A percentile compares a stretch with the other conserved stretches of the same genome.
These are phyloP conservation scores for Rhinolophus sinicus DNA, from an alignment of 2,113 vertebrate genomes.

Conservation along the genomic window DNA sequence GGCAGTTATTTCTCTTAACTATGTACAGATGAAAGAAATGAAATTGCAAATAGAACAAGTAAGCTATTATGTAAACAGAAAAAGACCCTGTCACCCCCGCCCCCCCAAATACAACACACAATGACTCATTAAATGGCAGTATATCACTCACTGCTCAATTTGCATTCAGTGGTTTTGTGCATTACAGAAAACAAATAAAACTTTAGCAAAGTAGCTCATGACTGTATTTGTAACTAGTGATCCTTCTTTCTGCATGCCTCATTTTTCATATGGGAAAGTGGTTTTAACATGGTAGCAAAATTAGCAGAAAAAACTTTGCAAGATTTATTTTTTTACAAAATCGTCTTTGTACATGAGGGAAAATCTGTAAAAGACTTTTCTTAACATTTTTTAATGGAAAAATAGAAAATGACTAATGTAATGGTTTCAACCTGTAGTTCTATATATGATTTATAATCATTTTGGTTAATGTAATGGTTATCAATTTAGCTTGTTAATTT, in stretches of 20 bases:
- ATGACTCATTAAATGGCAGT: not conserved
- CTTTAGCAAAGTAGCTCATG: not conserved
- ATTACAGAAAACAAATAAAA: constrained; percentile 30
- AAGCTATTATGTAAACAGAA: too few relatives aligned
- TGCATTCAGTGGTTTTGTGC: constrained; percentile 26
- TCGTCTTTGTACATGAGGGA: not conserved
- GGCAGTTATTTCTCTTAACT: too few relatives aligned
- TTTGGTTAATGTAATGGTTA: constrained; percentile 14
- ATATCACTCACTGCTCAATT: not conserved
- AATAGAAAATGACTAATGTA: constrained; percentile 6
- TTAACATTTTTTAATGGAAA: constrained; percentile 19
- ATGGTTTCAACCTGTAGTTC: not conserved
- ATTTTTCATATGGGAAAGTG: constrained; percentile 49
- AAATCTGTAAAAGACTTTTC: not conserved
- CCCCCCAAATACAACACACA: not conserved
- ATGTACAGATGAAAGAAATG: too few relatives aligned
- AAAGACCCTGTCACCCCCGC: too few relatives aligned
- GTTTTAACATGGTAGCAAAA: constrained; percentile 35
- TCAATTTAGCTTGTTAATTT: constrained; percentile 18
- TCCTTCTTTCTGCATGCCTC: constrained; percentile 21
- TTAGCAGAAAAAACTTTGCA: not conserved
- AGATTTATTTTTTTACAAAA: constrained; percentile 21
- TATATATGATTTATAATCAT: not conserved
- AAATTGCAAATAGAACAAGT: too few relatives aligned
- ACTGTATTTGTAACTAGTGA: not conserved